phyloP scores from a whole-genome alignment of 2,797 vertebrate species.

The Mus spretus region DNA sequence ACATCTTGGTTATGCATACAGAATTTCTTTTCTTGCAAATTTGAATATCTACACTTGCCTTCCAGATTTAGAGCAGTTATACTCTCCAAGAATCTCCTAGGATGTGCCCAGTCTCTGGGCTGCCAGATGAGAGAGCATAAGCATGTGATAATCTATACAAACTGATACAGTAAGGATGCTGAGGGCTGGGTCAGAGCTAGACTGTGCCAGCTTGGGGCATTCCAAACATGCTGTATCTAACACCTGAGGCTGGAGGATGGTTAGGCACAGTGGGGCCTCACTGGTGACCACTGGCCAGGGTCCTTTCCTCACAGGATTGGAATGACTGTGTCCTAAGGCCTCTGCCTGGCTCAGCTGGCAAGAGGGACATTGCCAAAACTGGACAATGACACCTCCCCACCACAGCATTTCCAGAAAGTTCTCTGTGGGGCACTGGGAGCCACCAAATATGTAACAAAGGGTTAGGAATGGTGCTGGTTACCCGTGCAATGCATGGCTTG shows the following conservation, averaged over 20 bases:
- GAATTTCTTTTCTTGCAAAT: neutral
- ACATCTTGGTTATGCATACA: fast-evolving
- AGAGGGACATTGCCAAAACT: neutral
- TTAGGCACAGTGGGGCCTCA: neutral
- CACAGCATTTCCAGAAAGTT: neutral
- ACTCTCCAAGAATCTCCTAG: neutral
- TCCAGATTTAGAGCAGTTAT: neutral
- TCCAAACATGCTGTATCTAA: slow-evolving; percentile 23
- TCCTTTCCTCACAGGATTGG: slow-evolving; percentile 77
- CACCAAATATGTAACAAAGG: neutral
- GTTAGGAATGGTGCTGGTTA: fast-evolving
- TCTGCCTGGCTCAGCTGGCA: neutral
- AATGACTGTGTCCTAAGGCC: slow-evolving; percentile 57
- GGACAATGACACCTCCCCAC: neutral
- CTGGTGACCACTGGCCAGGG: slow-evolving; percentile 79
- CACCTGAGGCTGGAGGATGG: slow-evolving; percentile 49
- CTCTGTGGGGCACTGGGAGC: fast-evolving
- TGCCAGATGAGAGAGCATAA: neutral
- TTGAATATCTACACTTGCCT: neutral
- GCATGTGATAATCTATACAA: neutral
- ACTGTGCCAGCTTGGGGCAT: neutral
- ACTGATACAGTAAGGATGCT: fast-evolving
- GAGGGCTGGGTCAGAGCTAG: neutral
- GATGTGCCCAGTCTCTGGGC: fast-evolving
- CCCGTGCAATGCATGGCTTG: fast-evolving